A percentile compares a stretch with the other conserved stretches of the same genome.
Evolutionary conservation across 2,888 invertebrate species (phyloP).

Genomic region (Tethea ocularis): DNA sequence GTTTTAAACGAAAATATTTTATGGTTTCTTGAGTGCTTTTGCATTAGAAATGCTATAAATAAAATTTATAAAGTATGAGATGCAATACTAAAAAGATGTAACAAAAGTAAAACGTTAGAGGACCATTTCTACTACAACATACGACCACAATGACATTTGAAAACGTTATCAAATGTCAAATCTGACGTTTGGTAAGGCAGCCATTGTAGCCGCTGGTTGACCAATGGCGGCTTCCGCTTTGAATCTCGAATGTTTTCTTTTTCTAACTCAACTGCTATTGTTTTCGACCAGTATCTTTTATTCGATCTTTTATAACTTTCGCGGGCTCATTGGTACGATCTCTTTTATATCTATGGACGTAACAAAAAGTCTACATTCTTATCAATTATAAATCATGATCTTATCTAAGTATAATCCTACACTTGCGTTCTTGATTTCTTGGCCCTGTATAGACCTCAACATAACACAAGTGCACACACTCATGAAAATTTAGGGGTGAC

Average conservation of each 20-base stretch:
- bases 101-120: too few species aligned
- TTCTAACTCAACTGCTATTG: slow-evolving; percentile 55
- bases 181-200: slow-evolving; percentile 67
- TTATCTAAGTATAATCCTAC: too few species aligned
- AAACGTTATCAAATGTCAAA: slow-evolving; percentile 68
- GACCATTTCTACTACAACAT: slow-evolving; percentile 31
- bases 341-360: not conserved
- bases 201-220: slow-evolving; percentile 59
- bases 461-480: too few species aligned
- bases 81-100: not conserved
- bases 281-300: slow-evolving; percentile 36
- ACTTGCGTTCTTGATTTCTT: not conserved
- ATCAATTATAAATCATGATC: not conserved
- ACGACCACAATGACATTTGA: slow-evolving; percentile 33
- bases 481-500: too few species aligned
- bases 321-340: not conserved
- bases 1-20: not conserved
- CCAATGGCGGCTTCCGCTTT: slow-evolving; percentile 67
- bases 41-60: not conserved
- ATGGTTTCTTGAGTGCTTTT: not conserved
- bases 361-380: not conserved
- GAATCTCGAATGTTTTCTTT: slow-evolving; percentile 68
- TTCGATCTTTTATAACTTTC: not conserved
- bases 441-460: not conserved
- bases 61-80: not conserved